A percentile compares a stretch with the other conserved stretches of the same genome.
phyloP scores from a whole-genome alignment of 2,113 vertebrate genomes.

The Crotalus horridus region DNA sequence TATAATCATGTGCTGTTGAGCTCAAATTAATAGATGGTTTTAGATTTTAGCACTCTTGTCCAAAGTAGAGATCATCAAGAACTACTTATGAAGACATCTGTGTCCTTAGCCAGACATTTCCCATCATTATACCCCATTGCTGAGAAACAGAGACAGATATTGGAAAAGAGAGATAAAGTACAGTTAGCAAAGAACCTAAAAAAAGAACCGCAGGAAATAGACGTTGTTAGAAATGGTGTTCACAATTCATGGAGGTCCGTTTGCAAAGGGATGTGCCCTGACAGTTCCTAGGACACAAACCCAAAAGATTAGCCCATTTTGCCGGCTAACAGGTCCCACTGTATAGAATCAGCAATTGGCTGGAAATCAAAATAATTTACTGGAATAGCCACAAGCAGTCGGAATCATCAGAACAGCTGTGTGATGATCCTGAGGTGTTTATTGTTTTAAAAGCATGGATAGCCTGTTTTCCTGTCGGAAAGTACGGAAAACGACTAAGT shows the following conservation, averaged over 20 bases:
- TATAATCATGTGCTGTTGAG: conserved; percentile 3
- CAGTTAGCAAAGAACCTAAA: background rate
- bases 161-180: background rate
- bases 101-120: background rate
- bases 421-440: no score
- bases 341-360: background rate
- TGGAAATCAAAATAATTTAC: background rate
- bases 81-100: conserved; percentile 12
- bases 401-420: background rate
- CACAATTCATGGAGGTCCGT: background rate
- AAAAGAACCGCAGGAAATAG: background rate
- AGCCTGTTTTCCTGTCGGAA: no score
- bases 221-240: background rate
- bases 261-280: background rate
- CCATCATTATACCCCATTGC: background rate
- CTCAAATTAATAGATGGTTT: conserved; percentile 32
- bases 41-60: conserved; percentile 27
- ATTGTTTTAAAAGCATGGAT: no score
- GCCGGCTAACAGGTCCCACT: no score
- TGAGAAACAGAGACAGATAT: background rate
- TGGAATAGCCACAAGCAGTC: background rate
- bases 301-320: background rate
- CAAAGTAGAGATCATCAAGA: conserved; percentile 45
- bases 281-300: background rate
- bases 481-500: no score